Base-by-base conservation (phyloP, 2,113 vertebrate genomes). In the Microcebus griseorufus region DNA sequence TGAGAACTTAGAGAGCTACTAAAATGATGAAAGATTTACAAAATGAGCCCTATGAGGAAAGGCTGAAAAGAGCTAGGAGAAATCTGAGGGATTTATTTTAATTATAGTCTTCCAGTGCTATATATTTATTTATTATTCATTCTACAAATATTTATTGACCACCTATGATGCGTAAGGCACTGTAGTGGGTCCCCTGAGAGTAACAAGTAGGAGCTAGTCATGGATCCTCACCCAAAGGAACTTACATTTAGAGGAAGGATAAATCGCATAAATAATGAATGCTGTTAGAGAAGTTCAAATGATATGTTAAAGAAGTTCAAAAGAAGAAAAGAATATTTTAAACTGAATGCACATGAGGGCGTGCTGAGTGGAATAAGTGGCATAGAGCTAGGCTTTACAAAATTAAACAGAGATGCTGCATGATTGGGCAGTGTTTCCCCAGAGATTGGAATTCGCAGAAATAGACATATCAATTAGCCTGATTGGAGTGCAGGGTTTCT, bases 1-100 rank as follows among this genome's bases (percentile, higher is more conserved):
- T 73, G 84, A 83, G 96, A 76, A 95, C 70, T 20, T 90, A n/a
- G 93, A 94, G 91, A 96, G 55, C 88, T 81, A 55, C 88, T 95
- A 67, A 89, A 86, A 83, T 86, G 82, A 96, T 73, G 65, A 60
- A 96, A 80, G 85, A 83, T 96, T 93, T 83, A 53, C 34, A 37
- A 70, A 90, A 87, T 73, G 70, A 95, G 64, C 67, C 88, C 55
- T 89, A 1, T n/a, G 67, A 93, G 84, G 55, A 89, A 93, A 93
- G 55, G 6, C 83, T 39, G n/a, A 67, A 83, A 90, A 75, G 12
- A 92, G 25, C 45, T 75, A 17, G 32, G 72, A 91, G 79, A 94
- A 87, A 48, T 60, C 60, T 78, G 69, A 96, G 78, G 37, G 48
- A n/a, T 92, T 64, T 53, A 5, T 92, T 93, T 73, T 96, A 81